Conservation (phyloP, 2,888 invertebrate genomes). For the Odontothrips loti region DNA sequence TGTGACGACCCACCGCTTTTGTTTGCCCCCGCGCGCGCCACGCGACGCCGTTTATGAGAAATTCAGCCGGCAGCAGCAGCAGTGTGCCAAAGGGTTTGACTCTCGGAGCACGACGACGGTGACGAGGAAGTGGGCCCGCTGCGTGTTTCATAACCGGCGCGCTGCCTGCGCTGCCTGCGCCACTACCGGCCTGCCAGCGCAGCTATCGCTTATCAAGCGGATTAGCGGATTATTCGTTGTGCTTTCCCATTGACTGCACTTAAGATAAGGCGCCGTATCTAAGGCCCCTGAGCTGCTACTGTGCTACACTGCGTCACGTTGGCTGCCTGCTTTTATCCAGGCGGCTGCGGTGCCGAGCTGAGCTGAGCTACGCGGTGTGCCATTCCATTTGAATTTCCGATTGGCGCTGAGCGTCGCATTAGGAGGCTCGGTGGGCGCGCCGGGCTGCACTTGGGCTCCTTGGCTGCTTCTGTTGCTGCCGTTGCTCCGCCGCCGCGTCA, state of each 20-base stretch:
- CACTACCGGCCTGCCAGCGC: not conserved
- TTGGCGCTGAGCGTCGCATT: not conserved
- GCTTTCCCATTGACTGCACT: constrained; percentile 22
- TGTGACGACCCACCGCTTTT: not conserved
- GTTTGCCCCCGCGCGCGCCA: not conserved
- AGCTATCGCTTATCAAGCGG: not conserved
- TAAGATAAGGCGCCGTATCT: constrained; percentile 10
- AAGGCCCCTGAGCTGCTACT: constrained; percentile 5
- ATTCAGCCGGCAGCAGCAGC: no score
- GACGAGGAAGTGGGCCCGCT: not conserved
- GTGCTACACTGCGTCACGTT: not conserved
- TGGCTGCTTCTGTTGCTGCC: not conserved
- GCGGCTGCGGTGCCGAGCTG: no score
- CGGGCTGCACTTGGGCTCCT: not conserved
- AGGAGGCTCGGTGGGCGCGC: not conserved
- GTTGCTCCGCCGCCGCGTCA: not conserved
- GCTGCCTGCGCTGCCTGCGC: not conserved
- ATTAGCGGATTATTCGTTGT: constrained; percentile 23
- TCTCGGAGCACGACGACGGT: no score
- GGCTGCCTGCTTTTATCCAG: not conserved
- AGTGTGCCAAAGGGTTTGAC: no score
- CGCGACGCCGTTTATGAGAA: not conserved
- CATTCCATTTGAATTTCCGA: constrained; percentile 18
- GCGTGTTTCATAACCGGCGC: not conserved
- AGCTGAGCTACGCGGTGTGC: not conserved